A percentile compares a stretch with the other conserved stretches of the same genome.
Evolutionary conservation across 2,888 invertebrate species (phyloP).

Genomic region (Amphipoea lucens): DNA sequence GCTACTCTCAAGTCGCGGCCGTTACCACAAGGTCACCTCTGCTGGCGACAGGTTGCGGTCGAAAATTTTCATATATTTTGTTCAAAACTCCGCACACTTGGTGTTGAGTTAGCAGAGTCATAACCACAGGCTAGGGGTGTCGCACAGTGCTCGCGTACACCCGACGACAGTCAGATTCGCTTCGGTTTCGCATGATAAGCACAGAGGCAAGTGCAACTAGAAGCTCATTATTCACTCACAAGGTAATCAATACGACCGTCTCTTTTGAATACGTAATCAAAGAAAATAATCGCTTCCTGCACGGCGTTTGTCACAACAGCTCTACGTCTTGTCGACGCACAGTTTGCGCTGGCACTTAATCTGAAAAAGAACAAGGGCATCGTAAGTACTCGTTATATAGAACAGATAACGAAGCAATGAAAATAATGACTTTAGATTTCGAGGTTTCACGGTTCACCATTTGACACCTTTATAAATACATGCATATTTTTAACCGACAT

Average conservation of each 20-base stretch:
- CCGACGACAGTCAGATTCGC: background rate
- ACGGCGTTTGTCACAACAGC: background rate
- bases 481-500: too few species aligned
- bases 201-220: background rate
- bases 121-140: background rate
- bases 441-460: background rate
- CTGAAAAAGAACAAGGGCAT: constrained; percentile 71
- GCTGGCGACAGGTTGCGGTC: too few species aligned
- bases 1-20: too few species aligned
- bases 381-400: constrained; percentile 8
- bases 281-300: background rate
- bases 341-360: constrained; percentile 62
- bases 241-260: background rate
- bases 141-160: background rate
- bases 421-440: constrained; percentile 8
- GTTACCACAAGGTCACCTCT: too few species aligned
- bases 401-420: background rate
- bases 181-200: background rate
- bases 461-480: background rate
- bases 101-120: too few species aligned
- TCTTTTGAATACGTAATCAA: background rate
- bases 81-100: too few species aligned
- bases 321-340: background rate
- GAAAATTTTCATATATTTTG: too few species aligned
- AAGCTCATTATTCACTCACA: background rate